Conservation (phyloP, 2,888 invertebrate genomes). For the Schrankia costaestrigalis region DNA sequence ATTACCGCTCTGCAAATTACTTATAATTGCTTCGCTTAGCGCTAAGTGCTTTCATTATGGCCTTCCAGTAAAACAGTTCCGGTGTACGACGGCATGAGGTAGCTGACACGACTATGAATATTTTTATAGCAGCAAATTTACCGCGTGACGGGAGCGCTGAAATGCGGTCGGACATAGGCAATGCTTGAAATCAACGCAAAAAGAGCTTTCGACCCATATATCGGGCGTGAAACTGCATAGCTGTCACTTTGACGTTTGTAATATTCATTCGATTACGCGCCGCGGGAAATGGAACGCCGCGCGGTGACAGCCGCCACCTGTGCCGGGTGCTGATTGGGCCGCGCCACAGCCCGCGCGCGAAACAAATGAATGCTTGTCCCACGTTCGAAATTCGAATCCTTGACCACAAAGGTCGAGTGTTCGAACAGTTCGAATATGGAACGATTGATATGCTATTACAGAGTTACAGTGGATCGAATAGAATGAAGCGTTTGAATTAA, state of each 20-base stretch:
- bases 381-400: constrained; percentile 48
- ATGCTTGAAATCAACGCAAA: constrained; percentile 59
- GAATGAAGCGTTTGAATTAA: constrained; percentile 47
- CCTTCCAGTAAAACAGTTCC: constrained; percentile 59
- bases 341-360: constrained; percentile 37
- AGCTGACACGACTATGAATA: constrained; percentile 50
- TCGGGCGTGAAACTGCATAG: constrained; percentile 59
- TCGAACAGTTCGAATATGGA: constrained; percentile 50
- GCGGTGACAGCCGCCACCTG: constrained; percentile 70
- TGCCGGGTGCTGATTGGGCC: constrained; percentile 46
- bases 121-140: constrained; percentile 40
- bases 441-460: constrained; percentile 56
- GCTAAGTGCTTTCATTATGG: constrained; percentile 79
- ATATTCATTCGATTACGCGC: constrained; percentile 76
- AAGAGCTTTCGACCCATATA: constrained; percentile 68
- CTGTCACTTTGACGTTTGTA: constrained; percentile 72
- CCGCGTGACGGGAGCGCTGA: constrained; percentile 17
- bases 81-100: constrained; percentile 52
- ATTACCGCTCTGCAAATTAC: constrained; percentile 76
- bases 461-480: constrained; percentile 41
- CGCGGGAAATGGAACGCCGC: constrained; percentile 69
- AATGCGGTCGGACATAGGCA: constrained; percentile 41
- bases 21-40: constrained; percentile 80
- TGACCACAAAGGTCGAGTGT: constrained; percentile 54
- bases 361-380: constrained; percentile 52